These are phyloP conservation scores for Barnardius zonarius DNA, from an alignment of 2,113 vertebrate genomes.

Conservation along the genomic window DNA sequence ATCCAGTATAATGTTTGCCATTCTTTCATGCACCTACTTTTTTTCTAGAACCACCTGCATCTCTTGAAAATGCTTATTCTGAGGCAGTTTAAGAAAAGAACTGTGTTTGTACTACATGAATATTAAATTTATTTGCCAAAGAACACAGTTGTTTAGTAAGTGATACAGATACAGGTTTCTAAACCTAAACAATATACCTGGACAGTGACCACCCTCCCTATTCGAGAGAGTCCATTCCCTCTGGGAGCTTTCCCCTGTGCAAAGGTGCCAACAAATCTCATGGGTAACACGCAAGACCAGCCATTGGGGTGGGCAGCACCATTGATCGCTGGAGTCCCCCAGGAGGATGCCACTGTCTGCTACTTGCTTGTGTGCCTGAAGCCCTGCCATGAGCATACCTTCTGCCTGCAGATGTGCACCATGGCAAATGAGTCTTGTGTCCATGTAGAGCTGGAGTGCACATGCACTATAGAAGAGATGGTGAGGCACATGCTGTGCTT, in stretches of 20 bases:
- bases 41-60: not conserved
- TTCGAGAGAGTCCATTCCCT: not conserved
- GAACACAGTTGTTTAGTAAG: not conserved
- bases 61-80: not conserved
- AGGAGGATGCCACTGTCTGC: not conserved
- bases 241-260: not conserved
- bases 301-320: not conserved
- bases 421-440: not conserved
- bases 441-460: not conserved
- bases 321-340: not conserved
- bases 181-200: not conserved
- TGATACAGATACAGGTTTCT: not conserved
- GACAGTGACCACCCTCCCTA: not conserved
- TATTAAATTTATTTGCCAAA: not conserved
- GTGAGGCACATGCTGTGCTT: not conserved
- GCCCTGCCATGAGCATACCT: not conserved
- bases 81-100: not conserved
- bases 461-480: not conserved
- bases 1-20: not conserved
- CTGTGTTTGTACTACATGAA: not conserved
- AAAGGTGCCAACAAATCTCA: not conserved
- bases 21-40: not conserved
- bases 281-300: not conserved
- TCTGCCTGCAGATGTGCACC: not conserved
- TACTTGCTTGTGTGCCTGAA: not conserved